A percentile compares a stretch with the other conserved stretches of the same genome.
These are phyloP conservation scores for Eilema caniola DNA, from an alignment of 2,888 invertebrate genomes.

Conservation along the genomic window DNA sequence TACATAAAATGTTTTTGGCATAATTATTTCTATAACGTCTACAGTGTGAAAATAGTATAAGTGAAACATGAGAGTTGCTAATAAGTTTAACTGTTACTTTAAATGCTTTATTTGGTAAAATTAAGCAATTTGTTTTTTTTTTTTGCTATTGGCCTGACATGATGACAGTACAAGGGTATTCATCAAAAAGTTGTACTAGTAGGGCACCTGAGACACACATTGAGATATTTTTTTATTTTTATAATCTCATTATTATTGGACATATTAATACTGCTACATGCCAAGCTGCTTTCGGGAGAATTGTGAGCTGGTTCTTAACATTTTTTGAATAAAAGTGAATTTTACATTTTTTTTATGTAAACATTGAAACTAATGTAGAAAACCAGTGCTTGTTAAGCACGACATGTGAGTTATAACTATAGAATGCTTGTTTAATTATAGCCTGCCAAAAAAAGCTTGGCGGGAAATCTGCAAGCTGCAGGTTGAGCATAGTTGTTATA, in stretches of 20 bases:
- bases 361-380: not conserved
- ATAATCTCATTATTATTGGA: not conserved
- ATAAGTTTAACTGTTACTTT: not conserved
- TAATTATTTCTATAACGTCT: not conserved
- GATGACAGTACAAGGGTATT: not conserved
- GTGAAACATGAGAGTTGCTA: not conserved
- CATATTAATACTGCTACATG: not conserved
- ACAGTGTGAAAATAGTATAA: not conserved
- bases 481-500: not conserved
- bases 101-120: not conserved
- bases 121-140: not conserved
- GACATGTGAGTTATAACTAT: not conserved
- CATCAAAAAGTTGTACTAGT: not conserved
- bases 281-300: not conserved
- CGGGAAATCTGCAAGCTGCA: too few relatives aligned
- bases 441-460: not conserved
- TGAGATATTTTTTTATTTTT: not conserved
- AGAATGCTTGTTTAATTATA: too few relatives aligned
- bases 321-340: not conserved
- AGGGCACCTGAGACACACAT: not conserved
- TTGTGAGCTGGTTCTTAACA: not conserved
- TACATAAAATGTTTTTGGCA: constrained; percentile 2
- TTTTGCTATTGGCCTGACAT: not conserved
- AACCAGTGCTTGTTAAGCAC: not conserved
- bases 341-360: not conserved